phyloP scores from a whole-genome alignment of 2,113 vertebrate species.

The Bostrychus sinensis region DNA sequence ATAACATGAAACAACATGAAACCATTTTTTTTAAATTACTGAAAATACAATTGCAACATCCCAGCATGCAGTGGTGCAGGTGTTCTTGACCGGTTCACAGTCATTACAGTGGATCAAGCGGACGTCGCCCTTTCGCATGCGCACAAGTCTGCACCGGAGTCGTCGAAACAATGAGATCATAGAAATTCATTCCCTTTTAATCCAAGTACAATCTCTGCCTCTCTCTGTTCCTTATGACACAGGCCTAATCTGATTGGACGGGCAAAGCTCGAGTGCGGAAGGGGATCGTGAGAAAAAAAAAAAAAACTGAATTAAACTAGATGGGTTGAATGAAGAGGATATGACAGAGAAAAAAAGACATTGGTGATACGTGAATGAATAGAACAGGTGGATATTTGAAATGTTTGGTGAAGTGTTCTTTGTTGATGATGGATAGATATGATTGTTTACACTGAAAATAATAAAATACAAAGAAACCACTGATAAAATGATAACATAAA shows the following conservation, averaged over 20 bases:
- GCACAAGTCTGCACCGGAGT: conserved; percentile 42
- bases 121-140: conserved; percentile 18
- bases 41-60: conserved; percentile 26
- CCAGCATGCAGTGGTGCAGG: conserved; percentile 49
- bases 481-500: no score
- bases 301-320: conserved; percentile 17
- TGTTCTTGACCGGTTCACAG: conserved; percentile 23
- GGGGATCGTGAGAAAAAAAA: conserved; percentile 12
- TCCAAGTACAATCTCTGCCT: conserved; percentile 66
- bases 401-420: no score
- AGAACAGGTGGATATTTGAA: conserved; percentile 9
- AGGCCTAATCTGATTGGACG: conserved; percentile 67
- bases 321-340: conserved; percentile 6
- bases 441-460: no score
- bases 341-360: conserved; percentile 2
- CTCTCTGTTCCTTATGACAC: conserved; percentile 60
- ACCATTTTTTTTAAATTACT: no score
- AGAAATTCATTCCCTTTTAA: conserved; percentile 74
- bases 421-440: not conserved
- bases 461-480: no score
- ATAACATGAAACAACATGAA: no score
- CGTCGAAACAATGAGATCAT: conserved; percentile 74
- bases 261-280: conserved; percentile 31
- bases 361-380: conserved; percentile 22
- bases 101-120: conserved; percentile 58